phyloP scores from a whole-genome alignment of 2,113 vertebrate genomes.

The Oryzias woworae region DNA sequence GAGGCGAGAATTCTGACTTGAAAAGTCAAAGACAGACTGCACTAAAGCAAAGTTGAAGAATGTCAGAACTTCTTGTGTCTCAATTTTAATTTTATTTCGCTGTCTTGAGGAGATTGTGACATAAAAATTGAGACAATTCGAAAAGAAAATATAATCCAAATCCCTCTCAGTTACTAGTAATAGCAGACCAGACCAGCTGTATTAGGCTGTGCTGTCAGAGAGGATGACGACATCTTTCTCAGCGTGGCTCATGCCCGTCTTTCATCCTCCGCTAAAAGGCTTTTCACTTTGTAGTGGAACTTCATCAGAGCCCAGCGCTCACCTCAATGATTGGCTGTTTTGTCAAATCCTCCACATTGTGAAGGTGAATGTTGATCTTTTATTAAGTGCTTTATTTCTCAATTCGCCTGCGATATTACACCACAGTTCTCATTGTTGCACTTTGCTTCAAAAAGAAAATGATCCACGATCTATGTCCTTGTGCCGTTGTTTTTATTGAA shows the following conservation, averaged over 20 bases:
- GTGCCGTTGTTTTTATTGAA: neutral
- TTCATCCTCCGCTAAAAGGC: slow-evolving; percentile 75
- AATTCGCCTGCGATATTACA: slow-evolving; percentile 20
- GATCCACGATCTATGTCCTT: neutral
- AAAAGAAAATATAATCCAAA: slow-evolving; percentile 4
- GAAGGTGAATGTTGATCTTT: slow-evolving; percentile 11
- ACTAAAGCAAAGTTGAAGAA: slow-evolving; percentile 1
- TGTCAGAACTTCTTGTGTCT: neutral
- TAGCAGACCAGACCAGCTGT: slow-evolving; percentile 9
- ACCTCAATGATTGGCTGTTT: slow-evolving; percentile 8
- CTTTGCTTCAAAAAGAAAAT: neutral
- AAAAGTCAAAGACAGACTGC: slow-evolving; percentile 17
- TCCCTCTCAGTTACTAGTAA: slow-evolving; percentile 4
- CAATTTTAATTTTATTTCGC: slow-evolving; percentile 10
- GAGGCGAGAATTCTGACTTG: slow-evolving; percentile 9
- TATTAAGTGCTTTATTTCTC: slow-evolving; percentile 20
- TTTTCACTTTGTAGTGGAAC: slow-evolving; percentile 77
- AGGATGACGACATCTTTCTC: slow-evolving; percentile 22
- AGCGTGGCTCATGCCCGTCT: slow-evolving; percentile 35
- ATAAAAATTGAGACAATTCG: slow-evolving; percentile 8
- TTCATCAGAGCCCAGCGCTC: too few relatives aligned
- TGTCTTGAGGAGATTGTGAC: slow-evolving; percentile 14
- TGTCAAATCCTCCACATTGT: slow-evolving; percentile 16
- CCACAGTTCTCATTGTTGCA: neutral
- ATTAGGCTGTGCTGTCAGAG: slow-evolving; percentile 9